These are phyloP conservation scores for Butastur rufipennis DNA, from an alignment of 2,113 vertebrate species.

Conservation along the genomic window DNA sequence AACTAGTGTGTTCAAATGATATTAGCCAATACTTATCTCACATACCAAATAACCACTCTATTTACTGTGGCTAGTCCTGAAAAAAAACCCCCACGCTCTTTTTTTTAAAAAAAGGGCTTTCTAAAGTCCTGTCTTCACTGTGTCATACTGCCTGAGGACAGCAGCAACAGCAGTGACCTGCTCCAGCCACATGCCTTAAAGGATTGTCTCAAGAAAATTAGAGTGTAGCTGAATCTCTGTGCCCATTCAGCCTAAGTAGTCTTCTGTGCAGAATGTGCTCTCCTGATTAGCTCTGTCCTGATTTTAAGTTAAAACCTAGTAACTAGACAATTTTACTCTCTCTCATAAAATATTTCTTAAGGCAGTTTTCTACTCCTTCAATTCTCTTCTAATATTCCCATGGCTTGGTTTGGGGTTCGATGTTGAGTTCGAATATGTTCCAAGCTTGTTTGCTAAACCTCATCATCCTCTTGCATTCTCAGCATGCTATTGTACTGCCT, in stretches of 20 bases:
- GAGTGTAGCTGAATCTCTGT: not conserved
- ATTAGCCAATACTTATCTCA: conserved; percentile 56
- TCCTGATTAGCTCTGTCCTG: not conserved
- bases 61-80: conserved; percentile 27
- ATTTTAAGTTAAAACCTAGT: not conserved
- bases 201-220: conserved; percentile 51
- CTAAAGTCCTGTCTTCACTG: conserved; percentile 34
- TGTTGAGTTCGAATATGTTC: conserved; percentile 28
- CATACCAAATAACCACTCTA: conserved; percentile 56
- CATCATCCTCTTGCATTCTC: conserved; percentile 48
- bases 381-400: not conserved
- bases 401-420: not conserved
- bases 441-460: conserved; percentile 44
- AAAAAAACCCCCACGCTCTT: not conserved
- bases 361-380: not conserved
- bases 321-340: not conserved
- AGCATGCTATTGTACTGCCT: conserved; percentile 58
- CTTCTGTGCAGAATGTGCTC: not conserved
- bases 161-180: conserved; percentile 25
- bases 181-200: conserved; percentile 45
- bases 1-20: conserved; percentile 42
- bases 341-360: not conserved
- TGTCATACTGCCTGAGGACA: conserved; percentile 54
- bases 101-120: not conserved
- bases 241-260: not conserved